These are phyloP conservation scores for Alcedo quadribrachys DNA, from an alignment of 2,797 vertebrate genomes.

Conservation along the genomic window DNA sequence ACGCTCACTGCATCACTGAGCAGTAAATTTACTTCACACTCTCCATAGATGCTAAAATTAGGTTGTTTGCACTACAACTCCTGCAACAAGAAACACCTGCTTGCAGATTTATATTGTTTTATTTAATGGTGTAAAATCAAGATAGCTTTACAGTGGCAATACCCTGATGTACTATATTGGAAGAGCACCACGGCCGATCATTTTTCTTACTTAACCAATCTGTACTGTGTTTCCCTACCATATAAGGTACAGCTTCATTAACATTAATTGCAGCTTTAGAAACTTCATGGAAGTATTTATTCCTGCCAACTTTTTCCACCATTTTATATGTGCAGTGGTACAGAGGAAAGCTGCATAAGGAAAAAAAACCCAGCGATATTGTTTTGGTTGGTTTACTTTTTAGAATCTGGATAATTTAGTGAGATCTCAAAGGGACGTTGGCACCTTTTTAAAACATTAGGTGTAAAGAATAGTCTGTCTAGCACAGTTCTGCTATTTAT, in stretches of 20 bases:
- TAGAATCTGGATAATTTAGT: conserved; percentile 51
- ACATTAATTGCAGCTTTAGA: conserved; percentile 79
- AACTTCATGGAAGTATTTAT: conserved; percentile 70
- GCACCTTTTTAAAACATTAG: conserved; percentile 70
- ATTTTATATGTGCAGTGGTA: conserved; percentile 58
- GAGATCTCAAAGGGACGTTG: conserved; percentile 44
- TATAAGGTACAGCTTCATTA: conserved; percentile 76
- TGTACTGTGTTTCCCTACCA: conserved; percentile 60
- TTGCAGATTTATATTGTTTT: conserved; percentile 79
- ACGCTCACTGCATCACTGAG: conserved; percentile 79
- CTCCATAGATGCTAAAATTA: conserved; percentile 81
- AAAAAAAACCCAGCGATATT: not conserved
- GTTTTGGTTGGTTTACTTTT: not conserved
- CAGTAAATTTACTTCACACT: conserved; percentile 82
- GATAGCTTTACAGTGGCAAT: conserved; percentile 69
- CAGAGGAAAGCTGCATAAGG: not conserved
- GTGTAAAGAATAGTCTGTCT: conserved; percentile 74
- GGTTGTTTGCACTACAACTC: conserved; percentile 82
- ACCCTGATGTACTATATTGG: conserved; percentile 67
- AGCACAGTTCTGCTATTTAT: conserved; percentile 69
- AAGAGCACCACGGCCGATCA: conserved; percentile 62
- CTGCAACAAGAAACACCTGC: conserved; percentile 80
- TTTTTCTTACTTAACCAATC: conserved; percentile 77
- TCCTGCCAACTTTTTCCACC: conserved; percentile 69
- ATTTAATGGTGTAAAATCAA: conserved; percentile 76